Percentiles rank a stretch among this genome's conserved stretches.
Evolutionary conservation across 2,113 vertebrate genomes (phyloP).

Genomic region (Gadus chalcogrammus): DNA sequence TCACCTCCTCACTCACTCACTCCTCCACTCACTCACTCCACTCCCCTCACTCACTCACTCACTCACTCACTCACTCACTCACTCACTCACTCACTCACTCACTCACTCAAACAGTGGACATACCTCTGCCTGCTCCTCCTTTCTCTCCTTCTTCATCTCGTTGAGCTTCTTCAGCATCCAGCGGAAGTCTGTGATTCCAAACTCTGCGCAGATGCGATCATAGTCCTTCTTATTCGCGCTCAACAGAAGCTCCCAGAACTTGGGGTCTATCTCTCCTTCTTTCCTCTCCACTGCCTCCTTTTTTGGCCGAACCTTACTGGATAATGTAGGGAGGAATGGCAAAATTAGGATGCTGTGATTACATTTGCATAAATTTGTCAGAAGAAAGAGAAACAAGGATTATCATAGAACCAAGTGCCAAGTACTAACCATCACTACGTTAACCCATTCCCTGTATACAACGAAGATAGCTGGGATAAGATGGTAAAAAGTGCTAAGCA

Average conservation of each 20-base stretch:
- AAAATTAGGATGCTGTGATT: too few species aligned
- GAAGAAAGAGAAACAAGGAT: neutral
- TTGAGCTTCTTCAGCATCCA: constrained; percentile 84
- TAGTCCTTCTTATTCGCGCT: constrained; percentile 83
- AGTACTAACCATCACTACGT: too few species aligned
- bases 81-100: neutral
- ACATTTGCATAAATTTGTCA: neutral
- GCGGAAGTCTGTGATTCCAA: constrained; percentile 81
- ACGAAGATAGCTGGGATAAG: too few species aligned
- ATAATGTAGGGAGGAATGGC: neutral
- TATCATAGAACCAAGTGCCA: too few species aligned
- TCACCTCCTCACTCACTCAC: too few species aligned
- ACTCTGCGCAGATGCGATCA: constrained; percentile 80
- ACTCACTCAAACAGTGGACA: constrained; percentile 1
- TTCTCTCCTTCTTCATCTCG: constrained; percentile 73
- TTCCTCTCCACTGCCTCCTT: constrained; percentile 43
- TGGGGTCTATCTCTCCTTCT: constrained; percentile 65
- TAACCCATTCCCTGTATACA: too few species aligned
- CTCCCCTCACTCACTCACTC: too few species aligned
- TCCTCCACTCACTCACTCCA: too few species aligned
- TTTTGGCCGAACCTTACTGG: constrained; percentile 53
- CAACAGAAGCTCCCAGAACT: constrained; percentile 81
- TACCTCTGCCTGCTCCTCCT: constrained; percentile 76
- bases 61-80: too few species aligned
- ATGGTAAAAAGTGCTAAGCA: neutral